Base-by-base conservation (phyloP, 2,888 invertebrate genomes). In the Drosophila gaucha region DNA sequence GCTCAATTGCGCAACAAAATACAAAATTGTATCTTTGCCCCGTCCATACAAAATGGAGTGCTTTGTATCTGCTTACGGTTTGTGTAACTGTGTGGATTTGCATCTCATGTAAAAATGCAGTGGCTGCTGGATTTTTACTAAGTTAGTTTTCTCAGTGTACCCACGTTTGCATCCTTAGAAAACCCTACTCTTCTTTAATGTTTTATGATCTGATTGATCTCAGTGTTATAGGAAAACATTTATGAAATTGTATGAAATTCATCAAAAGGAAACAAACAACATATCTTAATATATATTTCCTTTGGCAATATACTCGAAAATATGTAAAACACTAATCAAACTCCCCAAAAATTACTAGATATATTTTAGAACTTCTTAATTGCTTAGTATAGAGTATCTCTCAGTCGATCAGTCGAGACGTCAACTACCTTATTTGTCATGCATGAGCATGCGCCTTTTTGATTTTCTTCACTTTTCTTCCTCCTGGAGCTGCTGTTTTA, bases 1-100 rank as follows among this genome's bases (percentile, higher is more conserved):
- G 79, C 86, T 88, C 85, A 88, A 85, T 88, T 78, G 89, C 73
- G 77, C 84, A 86, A 87, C 89, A 85, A 88, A 86, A 74, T 79
- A 74, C 73, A 56, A 84, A 84, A 80, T 59, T 62, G 54, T 64
- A 60, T 74, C 68, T 58, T 10, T 20, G 26, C 43, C 52, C 74
- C 57, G 22, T 59, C 50, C 65, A 59, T 74, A 58, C 67, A 72
- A 85, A 59, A 85, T 74, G 65, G 82, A 67, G 63, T 50, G 58
- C 52, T 67, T 36, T 26, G 26, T 46, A 64, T 20, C 18, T 12
- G 10, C 39, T 43, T 35, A 46, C 5, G n/a, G 30, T 4, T 12
- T n/a, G 14, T 36, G 20, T 44, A 12, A 24, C 30, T 30, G 16
- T 31, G 12, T 38, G 35, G 36, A 18, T 38, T 22, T 57, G 51